Percentiles rank a stretch among this genome's conserved stretches.
Evolutionary conservation across 1,140 invertebrate species (phyloP).

Genomic region (Choristoneura fumiferana): DNA sequence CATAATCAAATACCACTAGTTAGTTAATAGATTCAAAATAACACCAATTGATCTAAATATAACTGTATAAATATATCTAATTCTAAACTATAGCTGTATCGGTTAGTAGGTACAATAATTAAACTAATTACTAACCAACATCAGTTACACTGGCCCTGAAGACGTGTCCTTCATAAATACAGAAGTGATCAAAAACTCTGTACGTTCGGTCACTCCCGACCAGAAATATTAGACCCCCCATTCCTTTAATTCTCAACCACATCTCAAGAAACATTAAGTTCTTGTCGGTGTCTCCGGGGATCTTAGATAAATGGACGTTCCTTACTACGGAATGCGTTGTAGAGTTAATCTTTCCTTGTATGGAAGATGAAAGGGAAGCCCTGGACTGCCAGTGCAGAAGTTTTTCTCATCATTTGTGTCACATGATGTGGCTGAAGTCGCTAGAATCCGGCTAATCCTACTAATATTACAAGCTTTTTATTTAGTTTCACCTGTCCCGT

Average conservation of each 20-base stretch:
- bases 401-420: not conserved
- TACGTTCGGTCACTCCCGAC: constrained; percentile 30
- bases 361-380: constrained; percentile 54
- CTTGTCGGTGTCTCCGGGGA: not conserved
- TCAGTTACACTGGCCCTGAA: not conserved
- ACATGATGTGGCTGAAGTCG: not conserved
- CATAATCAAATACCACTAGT: too few species aligned
- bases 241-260: not conserved
- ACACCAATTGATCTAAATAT: too few species aligned
- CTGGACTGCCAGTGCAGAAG: not conserved
- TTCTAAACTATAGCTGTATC: too few species aligned
- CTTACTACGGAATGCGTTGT: constrained; percentile 57
- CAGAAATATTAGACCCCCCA: constrained; percentile 24
- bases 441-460: too few species aligned
- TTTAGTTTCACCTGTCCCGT: too few species aligned
- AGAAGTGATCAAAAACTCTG: constrained; percentile 36
- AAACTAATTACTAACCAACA: not conserved
- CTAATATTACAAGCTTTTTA: too few species aligned
- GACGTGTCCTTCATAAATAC: constrained; percentile 14
- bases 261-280: not conserved
- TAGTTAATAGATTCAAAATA: too few species aligned
- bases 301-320: constrained; percentile 28
- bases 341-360: constrained; percentile 52
- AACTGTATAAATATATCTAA: too few species aligned
- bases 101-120: too few species aligned